Evolutionary conservation across 2,113 vertebrate genomes (phyloP).

Genomic region (Rhombomys opimus): DNA sequence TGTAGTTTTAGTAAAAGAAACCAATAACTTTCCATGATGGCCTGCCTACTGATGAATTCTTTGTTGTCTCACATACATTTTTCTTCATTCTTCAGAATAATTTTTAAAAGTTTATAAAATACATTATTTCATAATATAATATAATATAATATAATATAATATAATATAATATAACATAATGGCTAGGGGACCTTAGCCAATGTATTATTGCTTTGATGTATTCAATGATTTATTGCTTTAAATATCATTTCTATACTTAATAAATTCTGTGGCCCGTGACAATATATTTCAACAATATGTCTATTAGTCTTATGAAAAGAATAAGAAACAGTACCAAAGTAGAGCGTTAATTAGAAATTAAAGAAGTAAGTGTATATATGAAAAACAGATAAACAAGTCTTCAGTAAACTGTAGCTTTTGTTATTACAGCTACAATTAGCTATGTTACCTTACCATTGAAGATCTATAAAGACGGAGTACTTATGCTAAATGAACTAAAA

Average conservation of each 20-base stretch:
- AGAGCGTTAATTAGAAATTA: not conserved
- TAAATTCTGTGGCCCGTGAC: not conserved
- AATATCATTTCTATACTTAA: not conserved
- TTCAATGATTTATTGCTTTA: not conserved
- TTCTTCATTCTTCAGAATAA: not conserved
- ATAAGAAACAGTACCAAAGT: not conserved
- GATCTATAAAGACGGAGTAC: not conserved
- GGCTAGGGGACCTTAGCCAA: too few relatives aligned
- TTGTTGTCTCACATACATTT: not conserved
- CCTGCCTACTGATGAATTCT: not conserved
- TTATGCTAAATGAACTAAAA: not conserved
- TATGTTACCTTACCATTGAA: not conserved
- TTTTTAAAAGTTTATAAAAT: not conserved
- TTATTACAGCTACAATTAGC: not conserved
- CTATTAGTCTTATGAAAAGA: not conserved
- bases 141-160: not conserved
- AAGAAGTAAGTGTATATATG: not conserved
- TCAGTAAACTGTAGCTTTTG: not conserved
- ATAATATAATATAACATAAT: not conserved
- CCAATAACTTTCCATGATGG: not conserved
- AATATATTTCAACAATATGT: not conserved
- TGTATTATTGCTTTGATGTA: not conserved
- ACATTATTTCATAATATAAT: slow-evolving; percentile 12
- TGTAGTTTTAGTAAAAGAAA: not conserved
- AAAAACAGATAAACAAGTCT: not conserved